phyloP scores from a whole-genome alignment of 2,888 invertebrate species.

The Blera fallax region DNA sequence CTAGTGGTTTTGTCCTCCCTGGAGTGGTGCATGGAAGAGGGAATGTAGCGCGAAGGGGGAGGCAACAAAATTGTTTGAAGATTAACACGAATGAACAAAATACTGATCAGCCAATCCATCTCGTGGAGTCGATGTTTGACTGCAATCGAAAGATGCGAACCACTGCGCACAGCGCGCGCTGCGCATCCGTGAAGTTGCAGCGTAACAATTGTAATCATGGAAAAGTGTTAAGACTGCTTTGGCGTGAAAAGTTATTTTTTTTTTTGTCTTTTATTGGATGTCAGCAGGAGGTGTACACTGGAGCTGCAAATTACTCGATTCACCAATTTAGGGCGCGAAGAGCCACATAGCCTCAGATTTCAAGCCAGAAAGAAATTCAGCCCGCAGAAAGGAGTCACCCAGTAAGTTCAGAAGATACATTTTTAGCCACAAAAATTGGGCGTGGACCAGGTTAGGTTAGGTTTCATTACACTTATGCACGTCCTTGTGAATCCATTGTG shows the following conservation, averaged over 20 bases:
- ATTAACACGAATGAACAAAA: conserved; percentile 70
- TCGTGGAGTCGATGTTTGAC: conserved; percentile 44
- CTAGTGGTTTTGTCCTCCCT: not conserved
- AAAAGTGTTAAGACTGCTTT: conserved; percentile 53
- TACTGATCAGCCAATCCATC: conserved; percentile 60
- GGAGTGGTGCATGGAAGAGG: not conserved
- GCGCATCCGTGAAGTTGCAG: conserved; percentile 35
- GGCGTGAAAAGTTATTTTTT: conserved; percentile 14
- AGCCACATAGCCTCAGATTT: too few species aligned
- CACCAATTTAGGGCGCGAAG: too few species aligned
- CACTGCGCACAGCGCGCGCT: conserved; percentile 1
- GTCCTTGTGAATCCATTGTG: too few species aligned
- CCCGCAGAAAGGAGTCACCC: too few species aligned
- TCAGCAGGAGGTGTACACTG: not conserved
- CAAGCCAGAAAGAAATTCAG: too few species aligned
- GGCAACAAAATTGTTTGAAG: conserved; percentile 56
- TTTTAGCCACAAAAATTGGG: too few species aligned
- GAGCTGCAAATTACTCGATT: not conserved
- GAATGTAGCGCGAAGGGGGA: conserved; percentile 3
- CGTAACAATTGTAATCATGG: conserved; percentile 54
- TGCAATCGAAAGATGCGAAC: conserved; percentile 16
- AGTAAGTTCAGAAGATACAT: too few species aligned
- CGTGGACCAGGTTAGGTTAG: too few species aligned
- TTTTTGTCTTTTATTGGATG: not conserved
- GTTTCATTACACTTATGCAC: too few species aligned